Evolutionary conservation across 37 sponge, comb jelly and placozoan species (phyloP), one percentile per base, ranked within the genome.

Genomic region (Theonella swinhoei): DNA sequence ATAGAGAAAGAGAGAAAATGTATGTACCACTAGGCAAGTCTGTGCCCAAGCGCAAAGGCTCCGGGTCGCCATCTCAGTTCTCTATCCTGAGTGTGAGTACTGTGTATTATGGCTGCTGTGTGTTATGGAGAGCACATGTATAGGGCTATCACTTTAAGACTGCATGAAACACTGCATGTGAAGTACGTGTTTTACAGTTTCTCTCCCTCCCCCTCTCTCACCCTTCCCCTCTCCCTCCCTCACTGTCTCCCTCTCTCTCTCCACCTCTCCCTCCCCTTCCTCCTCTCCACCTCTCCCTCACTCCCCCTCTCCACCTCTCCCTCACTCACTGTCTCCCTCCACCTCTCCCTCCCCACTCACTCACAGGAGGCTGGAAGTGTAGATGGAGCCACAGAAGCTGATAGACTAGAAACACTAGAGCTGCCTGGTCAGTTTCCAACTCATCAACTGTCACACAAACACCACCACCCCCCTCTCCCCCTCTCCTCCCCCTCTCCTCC

Each of bases 41-140:
- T 24, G 22, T 25, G 30, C 39, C 38, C 9, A 64, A 35, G 25
- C 66, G 71, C n/a, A 69, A 30, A 23, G 68, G 34, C 0, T 68
- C 78, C 9, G 33, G 19, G 17, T 23, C 63, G 3, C 35, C 71
- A 23, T 84, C 75, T 2, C 65, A 75, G 39, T 31, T 74, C 22
- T 85, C 77, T 35, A 85, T 54, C 30, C 58, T 77, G 17, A 85
- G 85, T 70, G 85, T 85, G 70, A 70, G 85, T 40, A 33, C 36
- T n/a, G n/a, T n/a, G n/a, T n/a, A n/a, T n/a, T n/a, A n/a, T n/a
- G n/a, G n/a, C n/a, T n/a, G n/a, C n/a, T n/a, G n/a, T n/a, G n/a
- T n/a, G n/a, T n/a, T n/a, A n/a, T n/a, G n/a, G n/a, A n/a, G n/a
- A n/a, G n/a, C n/a, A n/a, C n/a, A n/a, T n/a, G n/a, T n/a, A n/a